Conservation (phyloP, 2,888 invertebrate species). For the Sphaerophoria rueppellii region DNA sequence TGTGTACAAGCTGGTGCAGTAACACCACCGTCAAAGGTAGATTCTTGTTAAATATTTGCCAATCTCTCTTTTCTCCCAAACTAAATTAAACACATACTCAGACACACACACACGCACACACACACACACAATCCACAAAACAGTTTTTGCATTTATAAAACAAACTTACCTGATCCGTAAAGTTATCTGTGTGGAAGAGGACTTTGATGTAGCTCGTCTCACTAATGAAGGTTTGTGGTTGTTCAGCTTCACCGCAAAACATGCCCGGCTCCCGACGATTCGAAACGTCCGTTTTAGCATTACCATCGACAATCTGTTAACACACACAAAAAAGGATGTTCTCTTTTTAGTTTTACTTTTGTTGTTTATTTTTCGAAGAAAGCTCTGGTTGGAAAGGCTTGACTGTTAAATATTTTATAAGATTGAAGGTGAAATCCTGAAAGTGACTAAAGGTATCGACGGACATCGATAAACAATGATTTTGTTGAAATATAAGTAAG, state of each 20-base stretch:
- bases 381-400: not conserved
- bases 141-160: not conserved
- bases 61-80: not conserved
- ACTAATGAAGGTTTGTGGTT: constrained; percentile 96
- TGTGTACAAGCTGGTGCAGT: not conserved
- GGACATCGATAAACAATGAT: not conserved
- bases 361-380: not conserved
- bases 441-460: not conserved
- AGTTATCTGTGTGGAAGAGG: constrained; percentile 95
- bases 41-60: constrained; percentile 57
- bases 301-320: constrained; percentile 93
- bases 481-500: not conserved
- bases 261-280: constrained; percentile 94
- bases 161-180: constrained; percentile 89
- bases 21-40: constrained; percentile 26
- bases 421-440: not conserved
- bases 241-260: constrained; percentile 96
- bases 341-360: constrained; percentile 38
- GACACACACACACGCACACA: not conserved
- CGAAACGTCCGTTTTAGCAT: constrained; percentile 93
- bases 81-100: not conserved
- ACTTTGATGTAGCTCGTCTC: constrained; percentile 96
- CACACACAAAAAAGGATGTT: constrained; percentile 56
- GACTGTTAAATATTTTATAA: not conserved
- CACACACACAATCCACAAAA: not conserved